Evolutionary conservation across 2,888 invertebrate genomes (phyloP).

Genomic region (Julus scandinavius): DNA sequence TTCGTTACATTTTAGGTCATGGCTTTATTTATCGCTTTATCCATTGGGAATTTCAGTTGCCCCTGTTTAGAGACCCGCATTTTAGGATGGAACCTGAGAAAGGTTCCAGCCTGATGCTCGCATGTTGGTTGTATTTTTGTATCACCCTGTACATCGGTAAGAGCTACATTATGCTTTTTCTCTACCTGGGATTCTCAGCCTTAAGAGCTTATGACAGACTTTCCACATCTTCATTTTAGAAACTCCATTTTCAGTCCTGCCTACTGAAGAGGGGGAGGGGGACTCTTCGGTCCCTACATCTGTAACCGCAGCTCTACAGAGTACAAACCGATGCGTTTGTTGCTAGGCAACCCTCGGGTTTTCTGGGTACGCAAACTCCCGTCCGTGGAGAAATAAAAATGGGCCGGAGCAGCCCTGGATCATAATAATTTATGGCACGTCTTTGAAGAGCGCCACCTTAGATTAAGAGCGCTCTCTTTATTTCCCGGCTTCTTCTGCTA

Average conservation of each 20-base stretch:
- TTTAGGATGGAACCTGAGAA: too few relatives aligned
- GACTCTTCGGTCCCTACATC: background rate
- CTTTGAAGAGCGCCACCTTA: slow-evolving; percentile 33
- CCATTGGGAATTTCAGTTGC: too few relatives aligned
- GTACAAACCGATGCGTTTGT: background rate
- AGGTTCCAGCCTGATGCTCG: too few relatives aligned
- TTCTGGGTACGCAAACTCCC: slow-evolving; percentile 5
- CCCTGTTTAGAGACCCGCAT: too few relatives aligned
- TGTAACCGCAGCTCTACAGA: background rate
- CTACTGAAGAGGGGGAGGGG: background rate
- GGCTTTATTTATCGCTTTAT: too few relatives aligned
- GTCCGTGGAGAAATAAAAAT: slow-evolving; percentile 35
- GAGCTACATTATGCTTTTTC: too few relatives aligned
- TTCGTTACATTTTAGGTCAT: too few relatives aligned
- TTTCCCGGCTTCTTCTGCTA: background rate
- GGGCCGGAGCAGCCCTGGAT: slow-evolving; percentile 14
- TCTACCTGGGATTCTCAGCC: background rate
- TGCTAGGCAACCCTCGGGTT: slow-evolving; percentile 20
- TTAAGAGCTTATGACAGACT: background rate
- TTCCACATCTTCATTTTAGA: background rate
- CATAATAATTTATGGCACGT: slow-evolving; percentile 45
- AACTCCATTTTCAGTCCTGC: background rate
- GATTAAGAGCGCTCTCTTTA: slow-evolving; percentile 1
- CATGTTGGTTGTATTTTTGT: background rate
- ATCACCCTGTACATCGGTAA: background rate